Conservation (phyloP, 2,113 vertebrate genomes). For the Neolamprologus tretocephalus region DNA sequence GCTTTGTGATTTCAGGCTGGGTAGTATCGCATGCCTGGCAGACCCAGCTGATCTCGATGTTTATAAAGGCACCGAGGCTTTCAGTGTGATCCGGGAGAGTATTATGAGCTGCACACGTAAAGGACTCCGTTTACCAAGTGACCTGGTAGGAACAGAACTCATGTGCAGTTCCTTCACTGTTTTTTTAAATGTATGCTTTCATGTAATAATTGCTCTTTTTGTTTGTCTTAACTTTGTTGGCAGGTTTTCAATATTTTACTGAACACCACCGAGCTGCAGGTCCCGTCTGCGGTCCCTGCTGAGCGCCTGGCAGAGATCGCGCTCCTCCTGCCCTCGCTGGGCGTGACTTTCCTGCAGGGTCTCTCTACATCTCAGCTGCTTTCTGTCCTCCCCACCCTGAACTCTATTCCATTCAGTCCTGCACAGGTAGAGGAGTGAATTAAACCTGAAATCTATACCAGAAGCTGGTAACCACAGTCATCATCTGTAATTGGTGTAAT, state of each 20-base stretch:
- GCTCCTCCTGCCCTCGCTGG: constrained; percentile 63
- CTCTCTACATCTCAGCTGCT: constrained; percentile 59
- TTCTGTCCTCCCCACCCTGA: constrained; percentile 39
- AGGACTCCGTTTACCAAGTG: constrained; percentile 54
- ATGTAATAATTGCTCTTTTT: background rate
- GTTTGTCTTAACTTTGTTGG: background rate
- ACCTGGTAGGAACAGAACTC: constrained; percentile 47
- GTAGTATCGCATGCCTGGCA: constrained; percentile 62
- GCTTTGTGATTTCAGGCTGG: constrained; percentile 55
- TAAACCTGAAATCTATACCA: background rate
- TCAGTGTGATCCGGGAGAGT: constrained; percentile 56
- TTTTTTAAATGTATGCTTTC: background rate
- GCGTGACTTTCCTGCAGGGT: constrained; percentile 61
- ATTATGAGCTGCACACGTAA: constrained; percentile 57
- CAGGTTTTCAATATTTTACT: constrained; percentile 65
- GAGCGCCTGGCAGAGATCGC: constrained; percentile 48
- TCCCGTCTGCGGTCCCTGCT: constrained; percentile 37
- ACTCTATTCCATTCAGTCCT: constrained; percentile 58
- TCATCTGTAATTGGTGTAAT: background rate
- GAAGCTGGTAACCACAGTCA: background rate
- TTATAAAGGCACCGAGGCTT: constrained; percentile 50
- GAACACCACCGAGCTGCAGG: constrained; percentile 33
- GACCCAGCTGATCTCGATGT: constrained; percentile 52
- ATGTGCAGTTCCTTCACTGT: background rate
- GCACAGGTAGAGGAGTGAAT: constrained; percentile 57